These are phyloP conservation scores for Endotricha flammealis DNA, from an alignment of 2,888 invertebrate species.

Conservation along the genomic window DNA sequence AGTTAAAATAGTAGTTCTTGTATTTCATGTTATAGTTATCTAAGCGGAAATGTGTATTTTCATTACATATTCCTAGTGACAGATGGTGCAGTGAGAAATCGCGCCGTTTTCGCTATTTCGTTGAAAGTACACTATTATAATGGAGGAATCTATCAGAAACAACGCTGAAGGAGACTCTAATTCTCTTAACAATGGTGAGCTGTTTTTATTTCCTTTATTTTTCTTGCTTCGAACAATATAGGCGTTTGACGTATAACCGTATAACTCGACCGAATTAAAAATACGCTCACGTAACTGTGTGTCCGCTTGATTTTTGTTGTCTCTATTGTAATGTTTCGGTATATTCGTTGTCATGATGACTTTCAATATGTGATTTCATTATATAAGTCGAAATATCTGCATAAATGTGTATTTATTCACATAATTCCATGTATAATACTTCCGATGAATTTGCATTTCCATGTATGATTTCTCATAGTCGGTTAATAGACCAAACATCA, in stretches of 20 bases:
- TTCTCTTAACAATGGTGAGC: slow-evolving; percentile 41
- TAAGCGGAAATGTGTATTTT: slow-evolving; percentile 39
- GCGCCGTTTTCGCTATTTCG: slow-evolving; percentile 49
- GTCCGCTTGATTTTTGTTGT: slow-evolving; percentile 5
- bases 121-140: slow-evolving; percentile 28
- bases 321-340: too few species aligned
- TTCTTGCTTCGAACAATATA: slow-evolving; percentile 17
- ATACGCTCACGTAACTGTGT: slow-evolving; percentile 17
- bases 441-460: neutral
- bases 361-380: too few species aligned
- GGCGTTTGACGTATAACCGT: slow-evolving; percentile 35
- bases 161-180: slow-evolving; percentile 33
- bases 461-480: slow-evolving; percentile 21
- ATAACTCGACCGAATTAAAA: slow-evolving; percentile 38
- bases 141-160: slow-evolving; percentile 47
- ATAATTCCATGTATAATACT: neutral
- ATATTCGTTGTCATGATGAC: too few species aligned
- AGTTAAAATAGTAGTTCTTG: neutral
- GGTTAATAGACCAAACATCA: slow-evolving; percentile 52
- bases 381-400: too few species aligned
- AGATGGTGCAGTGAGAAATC: slow-evolving; percentile 57
- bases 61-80: slow-evolving; percentile 46
- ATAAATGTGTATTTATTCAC: too few species aligned
- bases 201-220: slow-evolving; percentile 23
- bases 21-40: slow-evolving; percentile 11